A percentile compares a stretch with the other conserved stretches of the same genome.
These are phyloP conservation scores for Typhlomys cinereus DNA, from an alignment of 2,113 vertebrate genomes.

Conservation along the genomic window DNA sequence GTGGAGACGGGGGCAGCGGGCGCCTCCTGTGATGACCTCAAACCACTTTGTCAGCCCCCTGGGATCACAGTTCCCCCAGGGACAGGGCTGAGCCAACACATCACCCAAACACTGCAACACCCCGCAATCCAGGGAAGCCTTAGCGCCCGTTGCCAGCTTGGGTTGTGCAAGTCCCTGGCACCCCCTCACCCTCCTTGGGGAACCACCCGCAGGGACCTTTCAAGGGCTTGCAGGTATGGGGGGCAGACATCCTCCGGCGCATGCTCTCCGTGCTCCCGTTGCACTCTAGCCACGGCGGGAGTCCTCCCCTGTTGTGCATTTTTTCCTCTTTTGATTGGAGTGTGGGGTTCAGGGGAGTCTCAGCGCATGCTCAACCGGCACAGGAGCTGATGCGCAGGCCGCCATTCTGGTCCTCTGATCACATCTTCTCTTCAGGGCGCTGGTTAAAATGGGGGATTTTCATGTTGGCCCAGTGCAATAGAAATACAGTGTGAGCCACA, in stretches of 20 bases:
- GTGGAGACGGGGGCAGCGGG: accelerated
- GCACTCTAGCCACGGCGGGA: neutral
- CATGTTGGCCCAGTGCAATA: neutral
- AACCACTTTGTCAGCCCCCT: neutral
- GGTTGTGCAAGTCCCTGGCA: neutral
- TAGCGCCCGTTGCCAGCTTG: neutral
- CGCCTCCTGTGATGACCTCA: neutral
- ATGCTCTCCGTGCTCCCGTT: too few species aligned
- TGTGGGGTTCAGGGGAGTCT: accelerated
- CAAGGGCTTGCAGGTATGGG: neutral
- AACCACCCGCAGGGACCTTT: neutral
- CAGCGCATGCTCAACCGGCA: neutral
- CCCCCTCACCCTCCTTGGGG: neutral
- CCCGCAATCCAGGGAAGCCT: neutral
- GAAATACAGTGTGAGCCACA: neutral
- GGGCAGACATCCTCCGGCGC: too few species aligned
- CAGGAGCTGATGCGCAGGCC: too few species aligned
- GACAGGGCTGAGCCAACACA: neutral
- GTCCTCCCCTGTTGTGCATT: too few species aligned
- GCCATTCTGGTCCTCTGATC: neutral
- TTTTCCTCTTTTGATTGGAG: neutral
- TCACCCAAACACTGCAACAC: neutral
- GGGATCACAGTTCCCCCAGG: neutral
- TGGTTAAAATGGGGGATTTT: neutral
- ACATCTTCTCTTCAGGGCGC: neutral